Evolutionary conservation across 37 sponge, comb jelly and placozoan species (phyloP), one percentile per base, ranked within the genome.

Genomic region (Cliona cf. orientalis): DNA sequence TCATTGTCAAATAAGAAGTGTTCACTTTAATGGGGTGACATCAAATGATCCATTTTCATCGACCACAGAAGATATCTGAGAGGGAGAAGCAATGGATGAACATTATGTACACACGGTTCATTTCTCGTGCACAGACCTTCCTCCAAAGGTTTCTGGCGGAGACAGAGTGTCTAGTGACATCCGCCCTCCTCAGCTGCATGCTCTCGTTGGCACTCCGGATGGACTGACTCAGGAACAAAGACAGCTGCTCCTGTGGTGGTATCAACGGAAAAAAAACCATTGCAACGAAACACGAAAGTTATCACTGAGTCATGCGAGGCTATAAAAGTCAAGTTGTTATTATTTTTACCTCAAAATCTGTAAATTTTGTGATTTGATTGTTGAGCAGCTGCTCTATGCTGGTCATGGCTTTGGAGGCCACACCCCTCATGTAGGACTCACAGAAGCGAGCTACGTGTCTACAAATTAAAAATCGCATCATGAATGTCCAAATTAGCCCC

Each of bases 141-240:
- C 89, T 88, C 89, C 89, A 88, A 28, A 82, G 77, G 29, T 81
- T 72, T 36, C 46, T 77, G 62, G 89, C 89, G 33, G 82, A 70
- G 21, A 62, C 29, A 1, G 59, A 19, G 58, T 82, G 77, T 62
- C 89, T 88, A 46, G 32, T 70, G 28, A 37, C 49, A n/a, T 88
- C 89, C 28, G 89, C 83, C 71, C 59, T 82, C 57, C 71, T 88
- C 83, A 77, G 33, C 58, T 71, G 69, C 7, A 14, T n/a, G 25
- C 58, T 64, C 23, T 43, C 57, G 28, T 45, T 34, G 38, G 55
- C 45, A 35, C 6, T 33, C 72, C 46, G 69, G 31, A 82, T 76
- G 29, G 78, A 31, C 59, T 59, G 36, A 36, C 83, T 71, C 21
- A 82, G 25, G 42, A 31, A 82, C n/a, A 88, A 38, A 11, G 89